Evolutionary conservation across 2,888 invertebrate genomes (phyloP).

Genomic region (Sminthurinus aureus): DNA sequence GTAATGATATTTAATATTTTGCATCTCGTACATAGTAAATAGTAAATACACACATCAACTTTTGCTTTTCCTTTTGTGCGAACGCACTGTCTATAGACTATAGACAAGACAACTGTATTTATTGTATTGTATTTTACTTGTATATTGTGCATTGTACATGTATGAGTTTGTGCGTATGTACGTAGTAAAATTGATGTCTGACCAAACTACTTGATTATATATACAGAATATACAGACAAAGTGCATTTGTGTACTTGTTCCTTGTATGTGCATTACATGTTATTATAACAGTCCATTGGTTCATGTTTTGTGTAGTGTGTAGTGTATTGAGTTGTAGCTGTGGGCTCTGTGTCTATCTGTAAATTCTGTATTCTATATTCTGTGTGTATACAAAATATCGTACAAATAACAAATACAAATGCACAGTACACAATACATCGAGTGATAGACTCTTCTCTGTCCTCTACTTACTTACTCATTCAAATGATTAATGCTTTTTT

Average conservation of each 20-base stretch:
- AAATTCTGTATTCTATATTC: background rate
- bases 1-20: too few relatives aligned
- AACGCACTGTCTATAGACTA: too few relatives aligned
- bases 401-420: too few relatives aligned
- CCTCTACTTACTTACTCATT: conserved; percentile 18
- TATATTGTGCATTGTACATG: background rate
- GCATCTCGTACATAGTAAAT: too few relatives aligned
- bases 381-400: too few relatives aligned
- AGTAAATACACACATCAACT: background rate
- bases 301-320: background rate
- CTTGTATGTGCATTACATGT: background rate
- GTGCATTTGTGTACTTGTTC: background rate
- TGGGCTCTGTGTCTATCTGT: background rate
- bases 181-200: background rate
- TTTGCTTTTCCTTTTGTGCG: background rate
- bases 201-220: background rate
- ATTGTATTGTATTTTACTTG: conserved; percentile 2
- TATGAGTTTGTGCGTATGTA: background rate
- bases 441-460: background rate
- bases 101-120: background rate
- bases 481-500: conserved; percentile 36
- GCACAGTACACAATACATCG: too few relatives aligned
- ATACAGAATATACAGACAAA: background rate
- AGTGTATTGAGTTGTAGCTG: background rate
- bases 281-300: background rate